Conservation (phyloP, 2,888 invertebrate species). For the Lepidocyrtoides sp. region DNA sequence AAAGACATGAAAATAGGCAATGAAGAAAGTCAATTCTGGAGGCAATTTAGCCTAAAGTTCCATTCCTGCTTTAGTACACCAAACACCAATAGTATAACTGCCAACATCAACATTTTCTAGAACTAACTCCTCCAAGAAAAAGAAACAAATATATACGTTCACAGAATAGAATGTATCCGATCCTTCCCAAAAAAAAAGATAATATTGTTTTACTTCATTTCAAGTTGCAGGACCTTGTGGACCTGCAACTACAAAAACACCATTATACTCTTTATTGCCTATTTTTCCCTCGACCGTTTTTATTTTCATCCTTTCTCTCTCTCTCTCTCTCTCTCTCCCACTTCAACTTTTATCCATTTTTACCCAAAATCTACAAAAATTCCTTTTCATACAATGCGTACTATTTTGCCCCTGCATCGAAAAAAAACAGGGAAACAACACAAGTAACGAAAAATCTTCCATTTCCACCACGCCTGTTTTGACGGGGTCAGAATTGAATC, state of each 20-base stretch:
- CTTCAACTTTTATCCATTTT: conserved; percentile 32
- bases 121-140: not conserved
- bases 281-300: conserved; percentile 74
- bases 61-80: conserved; percentile 82
- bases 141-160: not conserved
- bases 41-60: conserved; percentile 83
- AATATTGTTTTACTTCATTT: conserved; percentile 38
- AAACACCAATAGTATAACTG: conserved; percentile 37
- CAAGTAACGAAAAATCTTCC: not conserved
- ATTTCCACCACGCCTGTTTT: not conserved
- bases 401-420: not conserved
- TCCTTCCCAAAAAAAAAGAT: conserved; percentile 35
- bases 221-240: conserved; percentile 57
- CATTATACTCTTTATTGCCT: conserved; percentile 79
- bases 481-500: conserved; percentile 2
- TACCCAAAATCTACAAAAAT: not conserved
- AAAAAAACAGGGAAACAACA: not conserved
- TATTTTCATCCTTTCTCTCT: conserved; percentile 22
- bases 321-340: conserved; percentile 16
- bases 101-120: conserved; percentile 2
- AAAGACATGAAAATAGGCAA: conserved; percentile 70
- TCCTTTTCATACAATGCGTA: not conserved
- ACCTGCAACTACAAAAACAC: conserved; percentile 64
- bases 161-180: no score
- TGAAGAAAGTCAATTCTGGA: conserved; percentile 83